Evolutionary conservation across 2,888 invertebrate species (phyloP), one percentile per base, ranked within the genome.

Genomic region (Phengaris arion): DNA sequence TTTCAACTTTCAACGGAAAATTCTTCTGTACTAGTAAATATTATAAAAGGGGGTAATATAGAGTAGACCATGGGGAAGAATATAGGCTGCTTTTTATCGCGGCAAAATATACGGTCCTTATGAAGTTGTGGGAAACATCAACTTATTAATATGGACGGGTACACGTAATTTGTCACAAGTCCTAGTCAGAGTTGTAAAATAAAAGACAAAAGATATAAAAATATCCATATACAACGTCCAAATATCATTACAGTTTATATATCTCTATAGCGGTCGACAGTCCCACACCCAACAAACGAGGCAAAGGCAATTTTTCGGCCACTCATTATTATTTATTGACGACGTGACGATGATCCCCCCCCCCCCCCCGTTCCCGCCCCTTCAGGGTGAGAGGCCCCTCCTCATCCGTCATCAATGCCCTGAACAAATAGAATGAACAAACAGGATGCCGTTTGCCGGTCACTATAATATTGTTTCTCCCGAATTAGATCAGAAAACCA

Each of bases 251-350:
- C 6, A 12, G 35, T 64, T 64, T 12, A 64, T 64, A 35, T 10
- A 4, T 59, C 22, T 59, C 35, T 45, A 35, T 13, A 64, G 6
- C 64, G 13, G 12, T 13, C 48, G 5, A 48, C 48, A 48, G 64
- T 15, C 59, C 35, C 22, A 22, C 59, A 15, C 35, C 35, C 64
- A 0, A 1, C 13, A 45, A 12, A 6, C 35, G 35, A 13, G 64
- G 35, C 22, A 22, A 59, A 59, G 64, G 13, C 64, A 64, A 64
- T 64, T 64, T 64, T 64, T 13, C 64, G 64, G 12, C 13, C 64
- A 45, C 64, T 45, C 64, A 64, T 64, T 64, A 64, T 64, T 64
- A 64, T 64, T 64, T 64, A 45, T 64, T 64, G 64, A 64, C 64
- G 64, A 45, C 35, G 64, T 64, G 64, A 64, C 35, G 64, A 64